Percentiles rank a stretch among this genome's conserved stretches.
Conservation (phyloP, 1,140 invertebrate genomes). For the Penaeus chinensis region DNA sequence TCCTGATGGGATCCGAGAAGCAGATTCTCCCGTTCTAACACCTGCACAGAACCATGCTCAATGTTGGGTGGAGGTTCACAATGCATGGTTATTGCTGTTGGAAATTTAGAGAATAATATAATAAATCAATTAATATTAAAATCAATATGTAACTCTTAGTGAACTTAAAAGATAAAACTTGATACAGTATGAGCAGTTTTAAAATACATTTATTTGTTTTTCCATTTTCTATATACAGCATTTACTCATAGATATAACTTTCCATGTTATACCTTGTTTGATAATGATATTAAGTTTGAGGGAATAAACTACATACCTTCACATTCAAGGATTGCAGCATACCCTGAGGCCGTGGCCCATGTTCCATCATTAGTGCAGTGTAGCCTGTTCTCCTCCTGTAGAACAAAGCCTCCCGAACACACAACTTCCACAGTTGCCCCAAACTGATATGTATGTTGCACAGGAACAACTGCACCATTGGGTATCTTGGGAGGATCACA, state of each 20-base stretch:
- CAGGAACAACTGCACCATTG: not conserved
- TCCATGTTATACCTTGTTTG: too few species aligned
- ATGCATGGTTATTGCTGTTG: not conserved
- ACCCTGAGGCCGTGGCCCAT: not conserved
- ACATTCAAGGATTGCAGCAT: not conserved
- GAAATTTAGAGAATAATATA: not conserved
- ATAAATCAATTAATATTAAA: not conserved
- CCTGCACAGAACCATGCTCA: not conserved
- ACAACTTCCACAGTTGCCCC: not conserved
- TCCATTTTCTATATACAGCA: too few species aligned
- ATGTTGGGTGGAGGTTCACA: not conserved
- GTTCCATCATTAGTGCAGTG: not conserved
- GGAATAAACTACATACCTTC: not conserved
- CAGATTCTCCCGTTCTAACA: not conserved
- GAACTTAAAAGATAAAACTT: too few species aligned
- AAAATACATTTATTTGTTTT: too few species aligned
- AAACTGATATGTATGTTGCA: slow-evolving; percentile 1
- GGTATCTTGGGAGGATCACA: slow-evolving; percentile 9
- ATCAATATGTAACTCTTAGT: not conserved
- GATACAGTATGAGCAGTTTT: too few species aligned
- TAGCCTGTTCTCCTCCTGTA: not conserved
- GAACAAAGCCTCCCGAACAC: not conserved
- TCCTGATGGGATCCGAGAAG: slow-evolving; percentile 6
- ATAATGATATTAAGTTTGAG: not conserved
- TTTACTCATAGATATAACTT: too few species aligned